phyloP scores from a whole-genome alignment of 2,113 vertebrate genomes.

The Platanista minor region DNA sequence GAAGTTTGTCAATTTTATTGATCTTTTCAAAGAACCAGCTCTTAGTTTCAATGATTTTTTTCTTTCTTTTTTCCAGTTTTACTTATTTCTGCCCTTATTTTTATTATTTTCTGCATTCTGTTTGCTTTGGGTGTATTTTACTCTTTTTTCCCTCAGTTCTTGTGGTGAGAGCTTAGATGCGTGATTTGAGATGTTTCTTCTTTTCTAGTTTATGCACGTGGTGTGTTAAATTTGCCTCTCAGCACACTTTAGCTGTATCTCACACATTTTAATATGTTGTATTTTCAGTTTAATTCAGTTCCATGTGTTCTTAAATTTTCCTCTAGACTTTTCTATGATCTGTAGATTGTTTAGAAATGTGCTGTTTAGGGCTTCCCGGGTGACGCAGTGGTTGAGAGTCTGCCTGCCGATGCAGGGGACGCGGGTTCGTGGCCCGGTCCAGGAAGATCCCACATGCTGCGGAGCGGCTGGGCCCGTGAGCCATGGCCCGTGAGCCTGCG shows the following conservation, averaged over 20 bases:
- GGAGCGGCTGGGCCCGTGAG: too few species aligned
- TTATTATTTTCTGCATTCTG: not conserved
- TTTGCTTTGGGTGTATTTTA: not conserved
- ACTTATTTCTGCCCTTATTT: not conserved
- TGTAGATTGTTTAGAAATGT: not conserved
- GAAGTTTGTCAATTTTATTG: not conserved
- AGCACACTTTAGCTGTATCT: not conserved
- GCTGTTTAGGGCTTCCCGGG: too few species aligned
- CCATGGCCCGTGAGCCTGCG: too few species aligned
- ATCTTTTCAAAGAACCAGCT: not conserved
- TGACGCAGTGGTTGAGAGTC: too few species aligned
- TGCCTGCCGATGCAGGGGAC: too few species aligned
- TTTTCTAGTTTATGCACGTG: not conserved
- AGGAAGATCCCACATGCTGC: too few species aligned
- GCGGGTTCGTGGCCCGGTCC: too few species aligned
- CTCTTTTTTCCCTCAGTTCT: not conserved
- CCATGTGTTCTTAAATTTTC: not conserved
- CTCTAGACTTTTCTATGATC: not conserved
- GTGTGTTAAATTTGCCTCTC: not conserved
- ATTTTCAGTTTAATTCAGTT: not conserved
- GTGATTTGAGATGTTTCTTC: not conserved
- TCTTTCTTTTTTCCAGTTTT: not conserved
- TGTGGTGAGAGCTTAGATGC: not conserved
- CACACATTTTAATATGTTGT: not conserved
- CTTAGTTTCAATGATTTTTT: not conserved